These are phyloP conservation scores for Psammodynastes pulverulentus DNA, from an alignment of 2,113 vertebrate genomes.

Conservation along the genomic window DNA sequence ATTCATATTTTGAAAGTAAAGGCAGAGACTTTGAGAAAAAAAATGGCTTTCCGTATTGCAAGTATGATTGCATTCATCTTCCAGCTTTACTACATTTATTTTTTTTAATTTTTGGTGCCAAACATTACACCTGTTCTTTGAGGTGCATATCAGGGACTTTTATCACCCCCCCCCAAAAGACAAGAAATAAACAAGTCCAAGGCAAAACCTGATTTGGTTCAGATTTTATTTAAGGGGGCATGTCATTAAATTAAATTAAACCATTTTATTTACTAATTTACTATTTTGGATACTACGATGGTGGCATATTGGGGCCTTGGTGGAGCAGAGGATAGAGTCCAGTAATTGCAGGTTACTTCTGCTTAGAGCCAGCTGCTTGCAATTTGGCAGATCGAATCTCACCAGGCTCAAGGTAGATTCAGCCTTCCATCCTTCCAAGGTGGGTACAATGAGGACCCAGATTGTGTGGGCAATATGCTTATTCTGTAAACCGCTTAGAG, in stretches of 20 bases:
- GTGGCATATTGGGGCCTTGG: too few species aligned
- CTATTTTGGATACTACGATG: not conserved
- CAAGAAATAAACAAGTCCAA: not conserved
- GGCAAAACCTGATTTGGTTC: not conserved
- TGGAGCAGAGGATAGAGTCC: too few species aligned
- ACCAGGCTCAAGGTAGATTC: too few species aligned
- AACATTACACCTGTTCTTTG: not conserved
- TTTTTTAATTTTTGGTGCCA: not conserved
- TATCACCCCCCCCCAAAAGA: not conserved
- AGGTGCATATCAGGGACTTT: not conserved
- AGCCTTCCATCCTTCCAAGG: too few species aligned
- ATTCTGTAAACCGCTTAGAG: too few species aligned
- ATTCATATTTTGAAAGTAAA: not conserved
- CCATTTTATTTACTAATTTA: not conserved
- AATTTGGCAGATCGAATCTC: too few species aligned
- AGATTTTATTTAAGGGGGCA: not conserved
- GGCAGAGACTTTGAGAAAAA: not conserved
- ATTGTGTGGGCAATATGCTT: too few species aligned
- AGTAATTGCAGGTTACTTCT: too few species aligned
- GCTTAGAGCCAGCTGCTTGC: too few species aligned
- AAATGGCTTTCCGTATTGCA: not conserved
- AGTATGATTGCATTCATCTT: not conserved
- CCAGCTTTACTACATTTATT: not conserved
- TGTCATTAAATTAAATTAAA: not conserved
- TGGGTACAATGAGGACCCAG: too few species aligned